Conservation (phyloP, 2,888 invertebrate species). For the Cinara cedri region DNA sequence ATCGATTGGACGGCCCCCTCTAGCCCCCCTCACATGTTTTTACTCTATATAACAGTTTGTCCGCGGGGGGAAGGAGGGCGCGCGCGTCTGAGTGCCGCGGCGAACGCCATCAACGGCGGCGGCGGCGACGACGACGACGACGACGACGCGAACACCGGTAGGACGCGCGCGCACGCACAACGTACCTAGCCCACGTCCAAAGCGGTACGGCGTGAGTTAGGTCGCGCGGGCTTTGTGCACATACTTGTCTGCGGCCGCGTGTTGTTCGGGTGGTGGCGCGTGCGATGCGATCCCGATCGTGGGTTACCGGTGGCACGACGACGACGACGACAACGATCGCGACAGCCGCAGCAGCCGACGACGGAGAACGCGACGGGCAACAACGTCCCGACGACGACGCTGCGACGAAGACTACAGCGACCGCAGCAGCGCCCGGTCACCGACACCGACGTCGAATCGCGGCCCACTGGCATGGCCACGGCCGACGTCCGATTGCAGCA, state of each 20-base stretch:
- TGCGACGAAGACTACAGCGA: background rate
- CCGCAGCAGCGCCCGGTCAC: background rate
- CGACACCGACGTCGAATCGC: background rate
- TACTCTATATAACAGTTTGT: no score
- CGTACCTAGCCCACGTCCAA: slow-evolving; percentile 41
- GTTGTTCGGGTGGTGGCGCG: slow-evolving; percentile 21
- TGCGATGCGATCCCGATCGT: slow-evolving; percentile 55
- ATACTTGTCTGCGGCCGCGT: slow-evolving; percentile 21
- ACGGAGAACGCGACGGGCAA: background rate
- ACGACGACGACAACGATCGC: slow-evolving; percentile 29
- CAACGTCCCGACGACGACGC: slow-evolving; percentile 9
- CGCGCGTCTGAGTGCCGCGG: background rate
- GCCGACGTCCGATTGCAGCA: background rate
- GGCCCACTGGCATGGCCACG: slow-evolving; percentile 20
- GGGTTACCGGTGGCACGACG: slow-evolving; percentile 39
- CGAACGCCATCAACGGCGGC: background rate
- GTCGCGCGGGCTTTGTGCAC: slow-evolving; percentile 30
- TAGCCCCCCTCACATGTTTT: background rate
- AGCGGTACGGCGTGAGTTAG: slow-evolving; percentile 35
- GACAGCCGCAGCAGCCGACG: slow-evolving; percentile 14
- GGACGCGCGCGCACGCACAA: slow-evolving; percentile 11
- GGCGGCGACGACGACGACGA: background rate
- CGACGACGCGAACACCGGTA: background rate
- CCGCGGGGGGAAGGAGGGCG: slow-evolving; percentile 1
- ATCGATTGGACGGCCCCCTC: background rate